Evolutionary conservation across 1,140 invertebrate genomes (phyloP).

Genomic region (Ephestia elutella): DNA sequence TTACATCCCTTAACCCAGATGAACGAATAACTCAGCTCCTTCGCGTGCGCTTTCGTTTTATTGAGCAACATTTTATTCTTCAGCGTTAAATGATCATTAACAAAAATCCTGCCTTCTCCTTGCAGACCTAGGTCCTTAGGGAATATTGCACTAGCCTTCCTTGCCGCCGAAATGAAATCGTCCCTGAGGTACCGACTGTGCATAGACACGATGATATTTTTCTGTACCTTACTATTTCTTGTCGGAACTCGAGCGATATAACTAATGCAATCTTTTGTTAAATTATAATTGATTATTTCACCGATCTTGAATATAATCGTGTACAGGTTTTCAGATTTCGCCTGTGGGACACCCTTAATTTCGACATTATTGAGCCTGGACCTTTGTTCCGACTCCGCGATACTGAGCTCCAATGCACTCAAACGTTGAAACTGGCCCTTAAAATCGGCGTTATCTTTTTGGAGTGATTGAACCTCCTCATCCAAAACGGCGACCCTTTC

Average conservation of each 20-base stretch:
- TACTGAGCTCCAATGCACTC: neutral
- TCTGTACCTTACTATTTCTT: no score
- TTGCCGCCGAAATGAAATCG: no score
- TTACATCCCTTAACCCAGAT: constrained; percentile 26
- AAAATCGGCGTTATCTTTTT: no score
- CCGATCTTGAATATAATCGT: no score
- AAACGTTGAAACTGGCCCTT: no score
- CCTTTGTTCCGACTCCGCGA: neutral
- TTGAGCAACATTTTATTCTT: constrained; percentile 24
- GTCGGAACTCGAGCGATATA: neutral
- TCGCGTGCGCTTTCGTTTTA: constrained; percentile 22
- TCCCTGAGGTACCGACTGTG: no score
- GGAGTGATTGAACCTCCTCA: no score
- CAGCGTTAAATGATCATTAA: constrained; percentile 27
- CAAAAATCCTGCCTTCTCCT: constrained; percentile 17
- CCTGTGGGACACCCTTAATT: constrained; percentile 5
- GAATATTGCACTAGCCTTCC: neutral
- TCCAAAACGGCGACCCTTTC: no score
- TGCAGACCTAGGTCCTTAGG: constrained; percentile 14
- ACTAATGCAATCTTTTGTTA: neutral
- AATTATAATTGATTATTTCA: neutral
- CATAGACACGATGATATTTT: no score
- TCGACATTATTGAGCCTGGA: neutral
- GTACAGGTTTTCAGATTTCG: no score
- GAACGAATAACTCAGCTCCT: constrained; percentile 18